These are phyloP conservation scores for Amphipyra berbera DNA, from an alignment of 2,888 invertebrate species.

Conservation along the genomic window DNA sequence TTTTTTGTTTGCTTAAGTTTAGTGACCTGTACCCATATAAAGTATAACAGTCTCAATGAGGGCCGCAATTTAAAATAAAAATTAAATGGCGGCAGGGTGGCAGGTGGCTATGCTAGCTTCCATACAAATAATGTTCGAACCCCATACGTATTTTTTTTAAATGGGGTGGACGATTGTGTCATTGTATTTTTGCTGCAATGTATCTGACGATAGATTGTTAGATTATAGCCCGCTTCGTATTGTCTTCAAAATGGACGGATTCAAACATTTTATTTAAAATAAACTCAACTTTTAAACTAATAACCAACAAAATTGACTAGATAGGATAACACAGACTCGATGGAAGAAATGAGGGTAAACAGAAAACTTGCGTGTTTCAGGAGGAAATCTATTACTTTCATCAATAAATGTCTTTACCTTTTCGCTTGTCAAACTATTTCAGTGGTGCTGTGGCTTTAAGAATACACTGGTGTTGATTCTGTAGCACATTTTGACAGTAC, in stretches of 20 bases:
- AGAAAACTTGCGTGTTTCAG: conserved; percentile 1
- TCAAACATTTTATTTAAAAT: conserved; percentile 22
- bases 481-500: too few relatives aligned
- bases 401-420: conserved; percentile 9
- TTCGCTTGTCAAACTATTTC: conserved; percentile 7
- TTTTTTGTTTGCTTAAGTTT: too few relatives aligned
- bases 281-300: conserved; percentile 33
- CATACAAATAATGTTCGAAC: too few relatives aligned
- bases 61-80: too few relatives aligned
- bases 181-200: background rate
- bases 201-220: conserved; percentile 16
- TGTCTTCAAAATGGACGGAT: conserved; percentile 43
- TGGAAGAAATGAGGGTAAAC: conserved; percentile 24
- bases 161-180: background rate
- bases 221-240: conserved; percentile 2
- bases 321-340: conserved; percentile 49
- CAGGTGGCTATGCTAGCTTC: too few relatives aligned
- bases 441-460: too few relatives aligned
- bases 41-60: too few relatives aligned
- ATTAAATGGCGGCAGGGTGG: too few relatives aligned
- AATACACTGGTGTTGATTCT: too few relatives aligned
- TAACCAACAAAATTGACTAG: conserved; percentile 55
- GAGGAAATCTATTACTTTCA: conserved; percentile 2
- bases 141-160: too few relatives aligned
- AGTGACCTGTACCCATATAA: too few relatives aligned